Percentiles rank a stretch among this genome's conserved stretches.
Evolutionary conservation across 2,113 vertebrate genomes (phyloP).

Genomic region (Aramus guarauna): DNA sequence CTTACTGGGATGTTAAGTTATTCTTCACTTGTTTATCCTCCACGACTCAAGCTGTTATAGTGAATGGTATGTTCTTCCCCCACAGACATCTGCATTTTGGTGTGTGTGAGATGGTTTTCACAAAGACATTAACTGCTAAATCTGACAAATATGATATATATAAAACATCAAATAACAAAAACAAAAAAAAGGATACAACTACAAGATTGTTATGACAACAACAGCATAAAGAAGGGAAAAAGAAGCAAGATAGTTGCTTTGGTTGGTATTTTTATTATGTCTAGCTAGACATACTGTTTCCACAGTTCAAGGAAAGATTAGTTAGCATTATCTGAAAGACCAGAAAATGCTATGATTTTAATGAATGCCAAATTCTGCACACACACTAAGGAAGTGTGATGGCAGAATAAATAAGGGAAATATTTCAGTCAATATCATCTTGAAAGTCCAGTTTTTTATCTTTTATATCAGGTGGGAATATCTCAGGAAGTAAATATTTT

Average conservation of each 20-base stretch:
- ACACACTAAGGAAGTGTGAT: neutral
- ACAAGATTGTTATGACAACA: neutral
- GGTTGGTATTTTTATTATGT: neutral
- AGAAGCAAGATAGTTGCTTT: neutral
- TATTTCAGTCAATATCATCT: neutral
- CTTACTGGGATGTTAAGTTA: neutral
- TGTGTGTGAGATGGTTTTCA: neutral
- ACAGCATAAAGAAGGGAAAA: neutral
- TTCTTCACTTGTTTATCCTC: neutral
- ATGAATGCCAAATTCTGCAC: neutral
- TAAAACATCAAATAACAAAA: neutral
- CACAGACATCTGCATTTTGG: neutral
- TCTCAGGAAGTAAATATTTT: neutral
- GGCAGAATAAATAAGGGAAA: neutral
- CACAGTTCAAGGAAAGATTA: neutral
- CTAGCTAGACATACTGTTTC: neutral
- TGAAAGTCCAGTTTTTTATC: neutral
- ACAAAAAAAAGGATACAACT: neutral
- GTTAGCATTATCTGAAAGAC: neutral
- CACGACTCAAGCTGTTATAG: neutral
- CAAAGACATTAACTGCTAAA: neutral
- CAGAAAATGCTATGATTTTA: neutral
- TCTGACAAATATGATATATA: neutral
- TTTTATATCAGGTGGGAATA: neutral
- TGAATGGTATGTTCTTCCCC: neutral